A percentile compares a stretch with the other conserved stretches of the same genome.
Conservation (phyloP, 1,140 invertebrate species). For the Sitobion miscanthi region DNA sequence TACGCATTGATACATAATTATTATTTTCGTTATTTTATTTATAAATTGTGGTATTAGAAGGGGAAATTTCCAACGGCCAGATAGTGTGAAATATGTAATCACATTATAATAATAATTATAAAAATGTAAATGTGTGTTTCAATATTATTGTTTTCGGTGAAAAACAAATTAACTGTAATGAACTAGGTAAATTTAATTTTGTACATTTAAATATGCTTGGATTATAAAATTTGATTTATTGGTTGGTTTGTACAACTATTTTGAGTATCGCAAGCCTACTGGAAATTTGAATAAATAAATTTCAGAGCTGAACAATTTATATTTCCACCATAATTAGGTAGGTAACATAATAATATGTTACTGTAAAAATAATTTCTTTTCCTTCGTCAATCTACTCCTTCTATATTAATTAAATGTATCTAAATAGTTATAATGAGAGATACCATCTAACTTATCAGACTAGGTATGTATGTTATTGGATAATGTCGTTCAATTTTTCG, state of each 20-base stretch:
- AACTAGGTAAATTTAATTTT: neutral
- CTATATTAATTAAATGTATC: neutral
- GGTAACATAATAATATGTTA: neutral
- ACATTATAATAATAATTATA: neutral
- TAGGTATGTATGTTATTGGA: neutral
- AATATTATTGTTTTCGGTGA: neutral
- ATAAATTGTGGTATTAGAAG: neutral
- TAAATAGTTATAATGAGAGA: neutral
- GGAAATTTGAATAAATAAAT: neutral
- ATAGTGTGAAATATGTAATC: neutral
- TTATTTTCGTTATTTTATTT: neutral
- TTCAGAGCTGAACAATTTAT: neutral
- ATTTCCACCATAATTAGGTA: neutral
- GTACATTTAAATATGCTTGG: neutral
- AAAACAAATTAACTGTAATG: neutral
- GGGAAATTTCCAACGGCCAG: neutral
- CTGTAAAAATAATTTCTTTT: too few relatives aligned
- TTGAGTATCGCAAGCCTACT: neutral
- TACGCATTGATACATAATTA: neutral
- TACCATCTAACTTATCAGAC: neutral
- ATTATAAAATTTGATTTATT: neutral
- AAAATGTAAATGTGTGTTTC: neutral
- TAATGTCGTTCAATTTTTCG: neutral
- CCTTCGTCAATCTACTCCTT: neutral
- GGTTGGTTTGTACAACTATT: neutral